Percentiles rank a stretch among this genome's conserved stretches.
These are phyloP conservation scores for Ceyx erithaca DNA, from an alignment of 2,797 vertebrate species.

Conservation along the genomic window DNA sequence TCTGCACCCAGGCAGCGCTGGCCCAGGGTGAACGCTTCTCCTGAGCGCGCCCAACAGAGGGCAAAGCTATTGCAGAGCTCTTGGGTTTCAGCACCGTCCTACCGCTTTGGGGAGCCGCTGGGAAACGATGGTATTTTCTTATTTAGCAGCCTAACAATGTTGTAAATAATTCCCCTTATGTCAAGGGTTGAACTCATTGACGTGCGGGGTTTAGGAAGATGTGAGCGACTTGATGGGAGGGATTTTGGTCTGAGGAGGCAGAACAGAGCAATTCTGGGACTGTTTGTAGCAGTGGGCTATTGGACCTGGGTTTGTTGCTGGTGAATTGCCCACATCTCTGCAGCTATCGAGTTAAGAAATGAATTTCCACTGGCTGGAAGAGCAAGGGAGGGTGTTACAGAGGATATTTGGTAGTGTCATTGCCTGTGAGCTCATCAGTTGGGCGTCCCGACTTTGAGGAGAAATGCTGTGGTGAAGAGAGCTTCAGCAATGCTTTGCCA, in stretches of 20 bases:
- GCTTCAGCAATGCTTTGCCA: background rate
- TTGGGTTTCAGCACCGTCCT: background rate
- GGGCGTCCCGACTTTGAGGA: slow-evolving; percentile 27
- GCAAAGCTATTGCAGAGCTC: background rate
- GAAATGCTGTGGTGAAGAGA: background rate
- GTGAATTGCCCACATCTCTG: background rate
- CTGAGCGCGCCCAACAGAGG: background rate
- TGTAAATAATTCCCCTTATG: background rate
- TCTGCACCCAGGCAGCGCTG: background rate
- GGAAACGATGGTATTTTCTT: background rate
- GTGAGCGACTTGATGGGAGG: background rate
- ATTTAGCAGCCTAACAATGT: background rate
- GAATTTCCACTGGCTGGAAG: background rate
- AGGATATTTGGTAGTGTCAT: background rate
- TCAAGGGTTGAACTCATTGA: background rate
- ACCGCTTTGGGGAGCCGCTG: background rate
- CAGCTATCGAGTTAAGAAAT: background rate
- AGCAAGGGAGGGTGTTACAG: background rate
- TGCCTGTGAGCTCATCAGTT: background rate
- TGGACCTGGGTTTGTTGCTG: background rate
- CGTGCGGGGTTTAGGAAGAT: background rate
- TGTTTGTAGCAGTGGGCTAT: slow-evolving; percentile 1
- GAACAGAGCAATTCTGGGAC: background rate
- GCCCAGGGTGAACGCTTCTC: background rate
- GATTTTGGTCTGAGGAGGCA: background rate